phyloP scores from a whole-genome alignment of 2,888 invertebrate genomes.

The Cheilosia impressa region DNA sequence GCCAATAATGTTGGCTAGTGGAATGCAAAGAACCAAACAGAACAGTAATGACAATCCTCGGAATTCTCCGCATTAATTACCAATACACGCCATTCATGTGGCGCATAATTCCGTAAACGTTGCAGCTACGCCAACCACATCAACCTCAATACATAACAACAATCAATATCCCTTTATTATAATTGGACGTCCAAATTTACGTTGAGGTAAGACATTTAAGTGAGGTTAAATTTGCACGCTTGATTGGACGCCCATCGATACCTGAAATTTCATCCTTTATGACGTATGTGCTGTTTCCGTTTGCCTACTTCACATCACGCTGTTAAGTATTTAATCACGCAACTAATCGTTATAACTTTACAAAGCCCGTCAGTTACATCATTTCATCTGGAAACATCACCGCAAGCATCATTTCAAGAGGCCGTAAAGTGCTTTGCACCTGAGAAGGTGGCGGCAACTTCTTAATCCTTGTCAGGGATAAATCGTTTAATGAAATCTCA shows the following conservation, averaged over 20 bases:
- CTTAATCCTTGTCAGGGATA: constrained; percentile 66
- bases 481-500: constrained; percentile 66
- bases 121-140: constrained; percentile 49
- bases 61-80: constrained; percentile 42
- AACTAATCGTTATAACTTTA: constrained; percentile 51
- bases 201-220: constrained; percentile 52
- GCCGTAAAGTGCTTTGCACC: constrained; percentile 1
- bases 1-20: neutral
- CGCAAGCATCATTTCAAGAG: neutral
- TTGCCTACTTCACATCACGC: constrained; percentile 14
- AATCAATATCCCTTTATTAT: constrained; percentile 49
- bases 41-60: neutral
- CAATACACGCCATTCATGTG: constrained; percentile 20
- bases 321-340: constrained; percentile 52
- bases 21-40: neutral
- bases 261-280: constrained; percentile 44
- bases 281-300: constrained; percentile 19
- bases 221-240: constrained; percentile 35
- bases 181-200: constrained; percentile 57
- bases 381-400: neutral
- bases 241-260: constrained; percentile 41
- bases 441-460: constrained; percentile 20
- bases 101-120: constrained; percentile 46
- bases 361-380: constrained; percentile 4
- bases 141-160: constrained; percentile 46